Conservation (phyloP, 2,888 invertebrate genomes). For the Craniophora ligustri region DNA sequence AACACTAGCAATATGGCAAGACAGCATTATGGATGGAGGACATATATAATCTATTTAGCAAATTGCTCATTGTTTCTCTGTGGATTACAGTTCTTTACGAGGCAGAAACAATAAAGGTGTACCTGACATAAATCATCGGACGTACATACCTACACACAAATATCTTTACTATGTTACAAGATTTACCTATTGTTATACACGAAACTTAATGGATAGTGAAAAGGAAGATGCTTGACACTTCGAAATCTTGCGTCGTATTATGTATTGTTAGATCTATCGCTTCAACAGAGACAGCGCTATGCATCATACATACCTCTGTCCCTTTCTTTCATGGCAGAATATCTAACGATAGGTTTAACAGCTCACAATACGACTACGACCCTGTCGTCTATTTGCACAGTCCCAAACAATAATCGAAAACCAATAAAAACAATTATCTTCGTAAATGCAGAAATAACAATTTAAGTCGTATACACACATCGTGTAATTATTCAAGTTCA, state of each 20-base stretch:
- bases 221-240: constrained; percentile 59
- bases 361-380: background rate
- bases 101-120: constrained; percentile 84
- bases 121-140: constrained; percentile 83
- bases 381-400: constrained; percentile 69
- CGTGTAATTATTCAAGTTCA: constrained; percentile 51
- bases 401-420: constrained; percentile 68
- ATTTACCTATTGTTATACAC: constrained; percentile 75
- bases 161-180: constrained; percentile 76
- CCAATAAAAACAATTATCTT: constrained; percentile 67
- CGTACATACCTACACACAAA: constrained; percentile 74
- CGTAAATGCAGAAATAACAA: constrained; percentile 74
- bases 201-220: constrained; percentile 71
- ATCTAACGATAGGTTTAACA: background rate
- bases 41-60: constrained; percentile 86
- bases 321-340: background rate
- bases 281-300: background rate
- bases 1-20: constrained; percentile 87
- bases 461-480: constrained; percentile 83
- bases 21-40: constrained; percentile 86
- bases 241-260: constrained; percentile 48
- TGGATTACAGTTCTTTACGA: constrained; percentile 85
- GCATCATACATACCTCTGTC: background rate
- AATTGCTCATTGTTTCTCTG: constrained; percentile 86
- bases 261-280: background rate